Base-by-base conservation (phyloP, 2,888 invertebrate genomes). In the Drosophila vallismaia region DNA sequence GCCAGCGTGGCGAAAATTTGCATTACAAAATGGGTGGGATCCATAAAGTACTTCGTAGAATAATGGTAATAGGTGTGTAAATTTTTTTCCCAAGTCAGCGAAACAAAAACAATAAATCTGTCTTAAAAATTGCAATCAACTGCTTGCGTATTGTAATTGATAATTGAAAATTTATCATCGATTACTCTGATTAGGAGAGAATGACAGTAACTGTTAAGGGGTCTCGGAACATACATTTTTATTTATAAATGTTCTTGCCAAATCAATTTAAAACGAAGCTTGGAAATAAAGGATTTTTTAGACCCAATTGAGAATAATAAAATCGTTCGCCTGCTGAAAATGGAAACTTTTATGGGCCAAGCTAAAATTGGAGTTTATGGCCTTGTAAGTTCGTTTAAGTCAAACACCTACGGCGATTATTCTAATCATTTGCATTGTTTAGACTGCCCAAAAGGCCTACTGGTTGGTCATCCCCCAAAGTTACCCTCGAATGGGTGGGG, bases 361-460 rank as follows among this genome's bases (percentile, higher is more conserved):
- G 76, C 50, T 52, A 38, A 63, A 67, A 70, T 66, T 52, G 51
- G 46, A 59, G 56, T 63, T 64, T 71, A 62, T 60, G 74, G 62
- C 57, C 55, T 36, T 33, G 53, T 62, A 60, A 77, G 64, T 50
- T 64, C 36, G 62, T 59, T 36, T 40, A 71, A 86, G 86, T 75
- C 68, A 71, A 74, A 81, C 71, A 87, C 75, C 87, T 76, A 53
- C 45, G 66, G 82, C 87, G 73, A 81, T 88, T 85, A 88, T 87
- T 87, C 88, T 75, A 76, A 87, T 88, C 87, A 85, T 76, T 88
- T 79, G 79, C 68, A 62, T 63, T 79, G 69, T 60, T 55, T 72
- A 40, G 12, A 4, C 40, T 19, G 40, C 19, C 19, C 9, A 14
- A 33, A 10, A 6, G 36, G 44, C 24, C 29, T 10, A 28, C 29